Base-by-base conservation (phyloP, 2,113 vertebrate species). In the Stomatorhinus ivindoensis region DNA sequence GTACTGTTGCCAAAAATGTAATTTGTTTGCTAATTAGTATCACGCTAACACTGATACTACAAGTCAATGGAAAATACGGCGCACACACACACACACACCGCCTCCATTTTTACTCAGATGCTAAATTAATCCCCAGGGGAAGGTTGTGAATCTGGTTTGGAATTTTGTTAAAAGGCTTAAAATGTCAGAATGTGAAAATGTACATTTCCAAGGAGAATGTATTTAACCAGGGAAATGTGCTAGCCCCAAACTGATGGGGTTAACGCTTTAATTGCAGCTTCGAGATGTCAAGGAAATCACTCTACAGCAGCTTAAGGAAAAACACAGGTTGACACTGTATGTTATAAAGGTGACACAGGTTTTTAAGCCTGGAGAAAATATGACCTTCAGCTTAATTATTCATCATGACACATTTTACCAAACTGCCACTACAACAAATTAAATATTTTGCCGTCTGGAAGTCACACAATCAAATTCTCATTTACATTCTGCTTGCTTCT, bases 81-180 rank as follows among this genome's bases (percentile, higher is more conserved):
- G 24, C 24, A 9, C 58, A 0, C 4, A 0, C 53, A 21, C 50
- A 88, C 39, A 93, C 93, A 95, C 95, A 96, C 95, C 95, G 95
- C 94, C 93, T 94, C 93, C 94, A 92, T 95, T 95, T 95, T 93
- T 91, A 91, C 93, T 93, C 94, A 92, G 93, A 93, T 93, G 93
- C 94, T 93, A 95, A 96, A 95, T 95, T 94, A 95, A 94, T 96
- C 92, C 94, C 95, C 95, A 93, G 91, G 93, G 94, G 93, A 92
- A 93, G 95, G 94, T 91, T 90, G 93, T 42, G 95, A 96, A 96
- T 96, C 95, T 95, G 94, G 94, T 93, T 94, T 94, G 94, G 94
- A 94, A 95, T 96, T 96, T 94, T 95, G 94, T 95, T 95, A 96
- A 96, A 96, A 96, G 95, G 95, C 95, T 96, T 96, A 96, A 96